These are phyloP conservation scores for Saxicola maurus DNA, from an alignment of 2,797 vertebrate genomes.

Conservation along the genomic window DNA sequence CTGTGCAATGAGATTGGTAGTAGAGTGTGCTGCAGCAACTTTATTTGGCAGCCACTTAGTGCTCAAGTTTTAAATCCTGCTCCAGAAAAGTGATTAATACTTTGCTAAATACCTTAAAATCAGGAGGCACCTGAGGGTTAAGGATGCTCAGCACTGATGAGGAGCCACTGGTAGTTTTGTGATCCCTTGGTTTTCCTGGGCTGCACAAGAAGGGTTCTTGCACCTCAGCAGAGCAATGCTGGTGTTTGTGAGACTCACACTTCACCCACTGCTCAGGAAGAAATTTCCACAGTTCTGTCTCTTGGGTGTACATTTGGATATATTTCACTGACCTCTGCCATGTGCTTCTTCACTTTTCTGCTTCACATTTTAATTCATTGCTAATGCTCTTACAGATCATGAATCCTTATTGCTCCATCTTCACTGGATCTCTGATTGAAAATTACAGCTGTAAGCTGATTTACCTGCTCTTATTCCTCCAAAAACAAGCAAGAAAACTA, in stretches of 20 bases:
- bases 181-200: background rate
- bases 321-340: background rate
- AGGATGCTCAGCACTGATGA: background rate
- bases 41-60: background rate
- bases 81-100: background rate
- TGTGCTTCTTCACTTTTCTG: background rate
- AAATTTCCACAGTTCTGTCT: too few species aligned
- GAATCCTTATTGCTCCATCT: background rate
- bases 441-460: background rate
- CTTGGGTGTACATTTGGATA: background rate
- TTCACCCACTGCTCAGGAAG: rapidly evolving
- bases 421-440: background rate
- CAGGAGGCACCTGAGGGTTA: background rate
- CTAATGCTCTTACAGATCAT: rapidly evolving
- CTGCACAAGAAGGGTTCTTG: background rate
- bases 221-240: rapidly evolving
- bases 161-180: background rate
- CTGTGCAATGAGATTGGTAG: background rate
- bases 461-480: background rate
- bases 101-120: background rate
- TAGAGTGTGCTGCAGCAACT: background rate
- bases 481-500: background rate
- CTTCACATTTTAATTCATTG: background rate
- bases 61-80: background rate
- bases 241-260: background rate